Conservation (phyloP, 2,113 vertebrate genomes). For the Gallinago undulata region DNA sequence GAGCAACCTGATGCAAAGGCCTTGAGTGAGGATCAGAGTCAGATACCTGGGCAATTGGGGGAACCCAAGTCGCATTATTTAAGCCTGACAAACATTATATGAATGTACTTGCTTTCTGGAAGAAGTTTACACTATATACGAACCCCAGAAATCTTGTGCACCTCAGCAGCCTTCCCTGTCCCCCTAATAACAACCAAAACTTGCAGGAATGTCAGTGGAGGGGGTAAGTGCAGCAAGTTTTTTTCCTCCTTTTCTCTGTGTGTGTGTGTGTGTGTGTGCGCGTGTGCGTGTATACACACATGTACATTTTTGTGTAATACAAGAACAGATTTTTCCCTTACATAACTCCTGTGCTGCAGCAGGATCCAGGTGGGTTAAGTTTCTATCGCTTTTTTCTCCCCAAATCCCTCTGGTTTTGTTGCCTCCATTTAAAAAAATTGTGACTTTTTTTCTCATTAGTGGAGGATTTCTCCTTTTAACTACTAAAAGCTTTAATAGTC, state of each 20-base stretch:
- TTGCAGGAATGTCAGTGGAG: not conserved
- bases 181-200: not conserved
- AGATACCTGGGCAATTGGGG: not conserved
- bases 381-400: not conserved
- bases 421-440: not conserved
- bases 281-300: fast-evolving
- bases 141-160: not conserved
- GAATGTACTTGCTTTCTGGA: not conserved
- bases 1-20: not conserved
- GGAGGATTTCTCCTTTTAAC: not conserved
- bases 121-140: not conserved
- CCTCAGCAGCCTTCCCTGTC: not conserved
- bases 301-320: not conserved
- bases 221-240: not conserved
- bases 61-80: not conserved
- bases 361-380: conserved; percentile 20
- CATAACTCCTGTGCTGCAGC: not conserved
- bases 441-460: not conserved
- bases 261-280: not conserved
- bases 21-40: not conserved
- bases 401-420: conserved; percentile 1
- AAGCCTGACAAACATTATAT: not conserved
- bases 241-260: not conserved
- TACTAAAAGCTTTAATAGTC: not conserved
- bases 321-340: conserved; percentile 46